A percentile compares a stretch with the other conserved stretches of the same genome.
phyloP scores from a whole-genome alignment of 2,888 invertebrate species.

The Sphaerophoria rueppellii region DNA sequence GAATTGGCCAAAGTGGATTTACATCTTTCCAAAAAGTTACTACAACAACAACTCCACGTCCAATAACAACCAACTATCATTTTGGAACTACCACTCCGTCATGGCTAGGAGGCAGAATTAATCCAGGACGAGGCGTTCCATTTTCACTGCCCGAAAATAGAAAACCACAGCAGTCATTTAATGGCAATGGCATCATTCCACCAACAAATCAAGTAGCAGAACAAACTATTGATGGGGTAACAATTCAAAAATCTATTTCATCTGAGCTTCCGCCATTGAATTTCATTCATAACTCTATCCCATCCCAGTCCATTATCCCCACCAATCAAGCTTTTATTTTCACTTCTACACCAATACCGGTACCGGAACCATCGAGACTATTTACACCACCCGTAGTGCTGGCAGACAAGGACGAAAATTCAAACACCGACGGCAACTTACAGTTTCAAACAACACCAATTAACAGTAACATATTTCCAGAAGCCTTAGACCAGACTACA shows the following conservation, averaged over 20 bases:
- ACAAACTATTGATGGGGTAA: conserved; percentile 53
- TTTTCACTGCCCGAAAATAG: conserved; percentile 42
- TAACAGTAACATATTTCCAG: conserved; percentile 80
- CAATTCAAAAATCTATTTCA: conserved; percentile 67
- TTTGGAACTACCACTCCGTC: conserved; percentile 79
- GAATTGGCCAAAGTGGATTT: conserved; percentile 14
- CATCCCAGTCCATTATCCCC: conserved; percentile 56
- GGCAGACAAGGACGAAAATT: conserved; percentile 61
- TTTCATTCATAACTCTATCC: conserved; percentile 63
- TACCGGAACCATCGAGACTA: conserved; percentile 60
- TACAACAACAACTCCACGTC: conserved; percentile 73
- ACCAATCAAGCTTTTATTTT: conserved; percentile 45
- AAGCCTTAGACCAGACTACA: conserved; percentile 76
- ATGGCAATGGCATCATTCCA: conserved; percentile 74
- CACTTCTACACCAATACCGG: conserved; percentile 54
- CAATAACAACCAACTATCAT: conserved; percentile 74
- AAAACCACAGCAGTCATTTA: conserved; percentile 43
- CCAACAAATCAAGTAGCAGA: conserved; percentile 63
- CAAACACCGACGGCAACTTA: conserved; percentile 27
- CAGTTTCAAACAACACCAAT: conserved; percentile 76
- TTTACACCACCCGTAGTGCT: conserved; percentile 57
- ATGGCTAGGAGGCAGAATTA: conserved; percentile 79
- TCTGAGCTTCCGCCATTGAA: conserved; percentile 54
- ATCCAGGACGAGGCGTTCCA: conserved; percentile 79
- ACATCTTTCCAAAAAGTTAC: neutral